A percentile compares a stretch with the other conserved stretches of the same genome.
These are phyloP conservation scores for Hippoglossus hippoglossus DNA, from an alignment of 2,797 vertebrate species.

Conservation along the genomic window DNA sequence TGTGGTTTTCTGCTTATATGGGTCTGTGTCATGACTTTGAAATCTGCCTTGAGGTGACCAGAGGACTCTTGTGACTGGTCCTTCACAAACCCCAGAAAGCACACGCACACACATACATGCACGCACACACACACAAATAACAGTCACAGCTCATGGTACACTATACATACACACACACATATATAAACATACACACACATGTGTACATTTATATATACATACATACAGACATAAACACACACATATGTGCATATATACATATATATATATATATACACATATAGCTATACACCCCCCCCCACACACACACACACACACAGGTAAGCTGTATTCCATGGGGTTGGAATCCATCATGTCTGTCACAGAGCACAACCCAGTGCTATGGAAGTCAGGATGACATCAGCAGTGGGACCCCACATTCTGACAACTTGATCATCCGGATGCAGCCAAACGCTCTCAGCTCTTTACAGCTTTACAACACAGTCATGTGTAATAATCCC, in stretches of 20 bases:
- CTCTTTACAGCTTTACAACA: constrained; percentile 54
- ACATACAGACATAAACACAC: constrained; percentile 13
- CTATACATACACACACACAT: not conserved
- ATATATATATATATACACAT: not conserved
- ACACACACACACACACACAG: constrained; percentile 28
- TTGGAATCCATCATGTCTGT: constrained; percentile 66
- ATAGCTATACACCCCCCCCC: not conserved
- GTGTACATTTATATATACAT: not conserved
- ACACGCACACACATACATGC: not conserved
- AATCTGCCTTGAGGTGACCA: constrained; percentile 23
- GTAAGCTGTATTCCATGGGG: constrained; percentile 39
- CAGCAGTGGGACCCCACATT: constrained; percentile 26
- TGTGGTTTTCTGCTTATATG: constrained; percentile 47
- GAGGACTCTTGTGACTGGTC: constrained; percentile 38
- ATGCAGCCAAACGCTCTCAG: constrained; percentile 52
- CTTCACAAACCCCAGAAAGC: constrained; percentile 36
- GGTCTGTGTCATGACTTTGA: constrained; percentile 53
- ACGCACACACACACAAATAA: no score
- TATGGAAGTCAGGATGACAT: constrained; percentile 52
- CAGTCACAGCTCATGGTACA: no score
- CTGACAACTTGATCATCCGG: constrained; percentile 69
- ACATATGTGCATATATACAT: constrained; percentile 11
- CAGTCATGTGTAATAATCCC: constrained; percentile 56
- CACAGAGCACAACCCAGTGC: constrained; percentile 48
- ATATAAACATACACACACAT: not conserved